Percentiles rank a stretch among this genome's conserved stretches.
These are phyloP conservation scores for Euborellia annulipes DNA, from an alignment of 1,140 invertebrate genomes.

Conservation along the genomic window DNA sequence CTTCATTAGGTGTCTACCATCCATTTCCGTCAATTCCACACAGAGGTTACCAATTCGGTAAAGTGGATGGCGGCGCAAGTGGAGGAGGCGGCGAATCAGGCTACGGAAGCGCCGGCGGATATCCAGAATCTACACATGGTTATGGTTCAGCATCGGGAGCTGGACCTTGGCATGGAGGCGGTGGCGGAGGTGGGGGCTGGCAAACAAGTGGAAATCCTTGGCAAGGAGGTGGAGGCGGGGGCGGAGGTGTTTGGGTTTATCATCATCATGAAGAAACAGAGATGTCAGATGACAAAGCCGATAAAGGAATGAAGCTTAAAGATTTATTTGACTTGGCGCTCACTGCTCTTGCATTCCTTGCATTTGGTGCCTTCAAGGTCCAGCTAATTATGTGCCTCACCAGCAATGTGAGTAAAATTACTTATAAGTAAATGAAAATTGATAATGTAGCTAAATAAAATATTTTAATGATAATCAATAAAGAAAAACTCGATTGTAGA, in stretches of 20 bases:
- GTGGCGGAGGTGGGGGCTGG: not conserved
- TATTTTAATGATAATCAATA: too few relatives aligned
- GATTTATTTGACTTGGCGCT: constrained; percentile 62
- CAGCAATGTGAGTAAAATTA: constrained; percentile 29
- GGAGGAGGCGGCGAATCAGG: not conserved
- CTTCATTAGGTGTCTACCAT: too few relatives aligned
- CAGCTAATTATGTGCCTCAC: constrained; percentile 56
- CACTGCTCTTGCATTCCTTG: constrained; percentile 58
- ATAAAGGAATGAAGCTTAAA: constrained; percentile 37
- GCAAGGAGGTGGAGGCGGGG: not conserved
- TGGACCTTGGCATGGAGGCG: not conserved
- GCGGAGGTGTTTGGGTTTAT: not conserved
- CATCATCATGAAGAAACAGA: too few relatives aligned
- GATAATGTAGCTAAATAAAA: not conserved
- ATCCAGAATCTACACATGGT: not conserved
- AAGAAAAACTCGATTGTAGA: too few relatives aligned
- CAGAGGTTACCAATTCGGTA: too few relatives aligned
- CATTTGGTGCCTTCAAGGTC: constrained; percentile 57
- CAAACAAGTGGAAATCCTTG: not conserved
- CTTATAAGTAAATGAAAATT: too few relatives aligned
- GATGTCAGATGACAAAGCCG: constrained; percentile 7
- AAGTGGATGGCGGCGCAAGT: constrained; percentile 32
- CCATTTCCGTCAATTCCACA: too few relatives aligned
- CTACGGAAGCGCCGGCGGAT: not conserved
- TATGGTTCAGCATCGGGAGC: not conserved